Percentiles rank a stretch among this genome's conserved stretches.
phyloP scores from a whole-genome alignment of 2,888 invertebrate species.

The Junonia oenone region DNA sequence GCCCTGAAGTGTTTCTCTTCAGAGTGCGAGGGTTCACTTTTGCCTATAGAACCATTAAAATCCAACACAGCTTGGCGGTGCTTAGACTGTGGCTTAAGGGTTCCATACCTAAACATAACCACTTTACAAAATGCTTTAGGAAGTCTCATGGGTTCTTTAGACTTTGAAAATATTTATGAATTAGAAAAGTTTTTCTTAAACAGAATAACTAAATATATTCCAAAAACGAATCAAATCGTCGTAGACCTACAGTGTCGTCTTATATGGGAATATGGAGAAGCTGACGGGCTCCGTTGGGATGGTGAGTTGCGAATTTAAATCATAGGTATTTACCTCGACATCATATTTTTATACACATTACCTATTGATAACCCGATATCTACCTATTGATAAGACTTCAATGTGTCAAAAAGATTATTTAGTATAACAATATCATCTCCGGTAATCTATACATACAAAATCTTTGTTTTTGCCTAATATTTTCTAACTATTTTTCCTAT shows the following conservation, averaged over 20 bases:
- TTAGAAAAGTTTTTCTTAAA: conserved; percentile 77
- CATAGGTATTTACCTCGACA: neutral
- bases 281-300: conserved; percentile 75
- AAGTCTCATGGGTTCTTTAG: conserved; percentile 72
- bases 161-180: conserved; percentile 69
- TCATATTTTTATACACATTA: neutral
- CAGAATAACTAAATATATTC: conserved; percentile 76
- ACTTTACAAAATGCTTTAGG: conserved; percentile 74
- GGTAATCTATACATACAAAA: neutral
- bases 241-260: conserved; percentile 82
- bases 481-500: too few relatives aligned
- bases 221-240: conserved; percentile 80
- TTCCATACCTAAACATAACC: conserved; percentile 73
- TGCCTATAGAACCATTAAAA: conserved; percentile 79
- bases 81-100: conserved; percentile 66
- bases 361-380: too few relatives aligned
- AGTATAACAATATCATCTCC: neutral
- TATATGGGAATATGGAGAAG: conserved; percentile 81
- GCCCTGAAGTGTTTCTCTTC: conserved; percentile 78
- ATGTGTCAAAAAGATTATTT: neutral
- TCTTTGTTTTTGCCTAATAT: neutral
- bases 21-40: conserved; percentile 73
- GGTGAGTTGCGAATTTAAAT: conserved; percentile 57
- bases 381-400: neutral
- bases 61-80: conserved; percentile 80